phyloP scores from a whole-genome alignment of 2,888 invertebrate genomes.

The Drosophila hawaiiensis region DNA sequence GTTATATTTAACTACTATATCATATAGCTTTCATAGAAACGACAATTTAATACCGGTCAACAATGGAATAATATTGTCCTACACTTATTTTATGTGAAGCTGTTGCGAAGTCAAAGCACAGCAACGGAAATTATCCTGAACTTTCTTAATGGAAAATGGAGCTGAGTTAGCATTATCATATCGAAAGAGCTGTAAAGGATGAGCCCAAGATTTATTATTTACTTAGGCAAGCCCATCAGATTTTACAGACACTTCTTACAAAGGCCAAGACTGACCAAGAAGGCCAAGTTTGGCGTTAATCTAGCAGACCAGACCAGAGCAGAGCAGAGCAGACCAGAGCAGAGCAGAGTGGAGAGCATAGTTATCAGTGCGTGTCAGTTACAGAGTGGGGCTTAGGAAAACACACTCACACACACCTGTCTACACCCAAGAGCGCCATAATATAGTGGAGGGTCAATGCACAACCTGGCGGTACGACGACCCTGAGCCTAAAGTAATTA shows the following conservation, averaged over 20 bases:
- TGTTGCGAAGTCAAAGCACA: background rate
- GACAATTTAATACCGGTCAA: background rate
- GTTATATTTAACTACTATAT: background rate
- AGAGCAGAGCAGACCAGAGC: background rate
- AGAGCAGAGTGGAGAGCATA: background rate
- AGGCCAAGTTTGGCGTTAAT: background rate
- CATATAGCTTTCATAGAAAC: background rate
- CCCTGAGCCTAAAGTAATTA: conserved; percentile 46
- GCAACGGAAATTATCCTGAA: background rate
- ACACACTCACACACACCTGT: conserved; percentile 3
- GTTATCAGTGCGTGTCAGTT: conserved; percentile 46
- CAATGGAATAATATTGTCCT: background rate
- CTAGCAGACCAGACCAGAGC: background rate
- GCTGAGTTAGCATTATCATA: background rate
- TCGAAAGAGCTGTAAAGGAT: background rate
- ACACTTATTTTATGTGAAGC: background rate
- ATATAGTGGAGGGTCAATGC: conserved; percentile 53
- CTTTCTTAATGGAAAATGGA: background rate
- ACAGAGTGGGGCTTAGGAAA: background rate
- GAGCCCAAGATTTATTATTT: background rate
- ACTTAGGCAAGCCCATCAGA: background rate
- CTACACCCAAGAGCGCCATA: conserved; percentile 36
- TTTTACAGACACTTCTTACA: background rate
- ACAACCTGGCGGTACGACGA: conserved; percentile 54
- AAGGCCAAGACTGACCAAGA: conserved; percentile 10